Evolutionary conservation across 2,113 vertebrate genomes (phyloP).

Genomic region (Rhadina sibilatrix): DNA sequence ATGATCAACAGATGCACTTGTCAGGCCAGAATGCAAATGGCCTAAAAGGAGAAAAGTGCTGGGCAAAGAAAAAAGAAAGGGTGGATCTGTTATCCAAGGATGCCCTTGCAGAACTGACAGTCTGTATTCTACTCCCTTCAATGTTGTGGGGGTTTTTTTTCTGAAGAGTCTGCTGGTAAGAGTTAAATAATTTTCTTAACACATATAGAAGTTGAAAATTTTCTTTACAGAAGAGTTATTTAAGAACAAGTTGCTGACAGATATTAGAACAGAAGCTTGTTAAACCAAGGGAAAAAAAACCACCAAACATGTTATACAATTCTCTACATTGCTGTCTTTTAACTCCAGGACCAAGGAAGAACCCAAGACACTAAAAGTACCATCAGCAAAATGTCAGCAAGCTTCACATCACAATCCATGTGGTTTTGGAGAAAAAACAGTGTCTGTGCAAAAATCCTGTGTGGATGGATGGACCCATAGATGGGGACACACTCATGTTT

Average conservation of each 20-base stretch:
- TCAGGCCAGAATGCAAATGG: not conserved
- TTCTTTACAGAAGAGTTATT: not conserved
- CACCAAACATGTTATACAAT: fast-evolving
- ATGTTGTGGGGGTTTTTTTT: not conserved
- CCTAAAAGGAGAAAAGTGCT: not conserved
- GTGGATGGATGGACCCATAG: fast-evolving
- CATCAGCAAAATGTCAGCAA: not conserved
- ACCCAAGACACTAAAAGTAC: not conserved
- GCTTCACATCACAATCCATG: not conserved
- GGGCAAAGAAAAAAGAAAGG: not conserved
- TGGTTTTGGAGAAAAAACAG: not conserved
- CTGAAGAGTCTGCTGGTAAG: not conserved
- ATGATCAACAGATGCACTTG: not conserved
- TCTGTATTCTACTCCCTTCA: not conserved
- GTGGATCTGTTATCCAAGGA: not conserved
- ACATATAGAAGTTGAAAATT: not conserved
- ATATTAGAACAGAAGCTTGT: not conserved
- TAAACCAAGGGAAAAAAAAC: not conserved
- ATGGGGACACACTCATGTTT: not conserved
- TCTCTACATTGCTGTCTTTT: not conserved
- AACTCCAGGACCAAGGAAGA: not conserved
- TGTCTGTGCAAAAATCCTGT: not conserved
- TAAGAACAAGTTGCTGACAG: not conserved
- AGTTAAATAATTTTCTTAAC: not conserved
- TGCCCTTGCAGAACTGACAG: not conserved